Conservation (phyloP, 2,797 vertebrate genomes). For the Acanthurus tractus region DNA sequence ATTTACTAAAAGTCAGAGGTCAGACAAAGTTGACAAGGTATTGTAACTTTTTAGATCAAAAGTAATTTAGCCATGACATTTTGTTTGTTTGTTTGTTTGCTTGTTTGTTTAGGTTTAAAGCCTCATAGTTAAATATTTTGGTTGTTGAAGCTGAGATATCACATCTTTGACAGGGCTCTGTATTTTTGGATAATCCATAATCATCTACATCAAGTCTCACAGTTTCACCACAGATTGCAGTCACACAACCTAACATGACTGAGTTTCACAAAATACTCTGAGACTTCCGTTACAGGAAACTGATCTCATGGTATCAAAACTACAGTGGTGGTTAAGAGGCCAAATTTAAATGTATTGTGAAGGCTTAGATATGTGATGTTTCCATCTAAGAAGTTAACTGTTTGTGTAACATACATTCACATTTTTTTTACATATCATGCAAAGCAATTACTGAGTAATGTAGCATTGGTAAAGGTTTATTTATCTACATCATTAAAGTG, state of each 20-base stretch:
- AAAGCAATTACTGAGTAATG: background rate
- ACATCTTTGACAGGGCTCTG: background rate
- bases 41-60: too few relatives aligned
- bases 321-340: conserved; percentile 17
- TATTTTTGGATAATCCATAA: background rate
- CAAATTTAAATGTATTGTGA: background rate
- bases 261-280: conserved; percentile 13
- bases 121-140: background rate
- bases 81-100: too few relatives aligned
- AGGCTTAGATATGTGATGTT: conserved; percentile 5
- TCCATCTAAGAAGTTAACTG: background rate
- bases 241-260: background rate
- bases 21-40: too few relatives aligned
- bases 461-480: background rate
- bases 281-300: conserved; percentile 59
- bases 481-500: background rate
- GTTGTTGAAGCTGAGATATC: background rate
- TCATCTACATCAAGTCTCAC: background rate
- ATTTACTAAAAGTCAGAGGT: background rate
- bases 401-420: background rate
- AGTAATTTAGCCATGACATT: too few relatives aligned
- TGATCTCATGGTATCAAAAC: conserved; percentile 25
- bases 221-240: conserved; percentile 3
- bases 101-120: too few relatives aligned
- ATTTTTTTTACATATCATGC: too few relatives aligned